Percentiles rank a stretch among this genome's conserved stretches.
These are phyloP conservation scores for Harlomillsia oculata DNA, from an alignment of 1,140 invertebrate genomes.

Conservation along the genomic window DNA sequence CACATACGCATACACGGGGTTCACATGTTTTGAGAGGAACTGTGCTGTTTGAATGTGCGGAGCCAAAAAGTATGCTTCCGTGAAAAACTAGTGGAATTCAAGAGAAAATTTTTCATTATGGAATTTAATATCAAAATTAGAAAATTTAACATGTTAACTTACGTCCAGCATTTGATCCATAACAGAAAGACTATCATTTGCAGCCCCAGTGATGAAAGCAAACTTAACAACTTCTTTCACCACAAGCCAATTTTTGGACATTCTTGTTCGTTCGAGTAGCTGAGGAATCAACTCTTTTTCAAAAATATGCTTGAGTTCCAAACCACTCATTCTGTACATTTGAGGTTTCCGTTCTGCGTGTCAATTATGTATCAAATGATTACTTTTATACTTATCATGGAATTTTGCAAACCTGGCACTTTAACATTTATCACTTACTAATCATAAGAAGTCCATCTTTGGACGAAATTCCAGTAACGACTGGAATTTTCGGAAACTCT, in stretches of 20 bases:
- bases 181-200: conserved; percentile 32
- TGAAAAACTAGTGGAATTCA: conserved; percentile 39
- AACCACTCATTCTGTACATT: conserved; percentile 27
- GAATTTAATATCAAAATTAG: background rate
- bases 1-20: conserved; percentile 36
- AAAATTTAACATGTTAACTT: conserved; percentile 1
- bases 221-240: conserved; percentile 36
- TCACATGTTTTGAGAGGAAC: conserved; percentile 33
- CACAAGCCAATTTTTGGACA: conserved; percentile 27
- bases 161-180: conserved; percentile 37
- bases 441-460: conserved; percentile 35
- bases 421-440: conserved; percentile 13
- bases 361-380: background rate
- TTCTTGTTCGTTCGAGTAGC: conserved; percentile 29
- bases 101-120: conserved; percentile 4
- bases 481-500: conserved; percentile 36
- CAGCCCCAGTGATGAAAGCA: conserved; percentile 34
- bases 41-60: conserved; percentile 37
- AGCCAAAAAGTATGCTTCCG: conserved; percentile 39
- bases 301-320: conserved; percentile 33
- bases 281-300: conserved; percentile 32
- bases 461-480: conserved; percentile 32
- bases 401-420: background rate
- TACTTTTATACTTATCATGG: background rate
- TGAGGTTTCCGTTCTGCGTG: conserved; percentile 27